Base-by-base conservation (phyloP, 2,113 vertebrate species). In the Spea multiplicata region DNA sequence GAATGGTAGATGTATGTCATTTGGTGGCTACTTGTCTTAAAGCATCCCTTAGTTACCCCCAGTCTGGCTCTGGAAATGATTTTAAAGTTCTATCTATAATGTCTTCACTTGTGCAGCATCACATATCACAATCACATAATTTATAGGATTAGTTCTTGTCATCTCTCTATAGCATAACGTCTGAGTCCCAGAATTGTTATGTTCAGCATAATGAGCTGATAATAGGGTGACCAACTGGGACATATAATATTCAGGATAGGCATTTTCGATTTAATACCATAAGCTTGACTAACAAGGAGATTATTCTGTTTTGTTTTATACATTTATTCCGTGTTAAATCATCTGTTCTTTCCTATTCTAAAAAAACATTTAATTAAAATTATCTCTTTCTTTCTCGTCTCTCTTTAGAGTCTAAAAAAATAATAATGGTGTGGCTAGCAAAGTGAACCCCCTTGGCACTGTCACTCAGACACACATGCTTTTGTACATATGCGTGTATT, bases 111-210 rank as follows among this genome's bases (percentile, higher is more conserved):
- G 82, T 80, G 82, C 80, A 84, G 5, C 53, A 84, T 88, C 82
- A 82, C 84, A 84, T 86, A n/a, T n/a, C n/a, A n/a, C n/a, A n/a
- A 30, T 30, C 30, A 30, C 30, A 30, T 86, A 87, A 85, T 86
- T 86, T 80, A 83, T 67, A 84, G 86, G 83, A 86, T 88, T 80
- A 87, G 85, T 81, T 77, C 13, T 79, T 79, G 76, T 53, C 76
- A 55, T 55, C 59, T 73, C 48, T 79, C 59, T 72, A 79, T 73
- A 48, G 47, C 48, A 71, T 44, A 62, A 71, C 12, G 48, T 44
- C 47, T 70, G 46, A 70, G 53, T 44, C 62, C 57, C 17, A 71
- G 12, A 52, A 16, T 78, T 70, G 46, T 70, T 48, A 53, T 61
- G 52, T 67, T 44, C 53, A 76, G 57, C 74, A 76, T 76, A 61